Base-by-base conservation (phyloP, 2,113 vertebrate genomes). In the Malaclemys terrapin region DNA sequence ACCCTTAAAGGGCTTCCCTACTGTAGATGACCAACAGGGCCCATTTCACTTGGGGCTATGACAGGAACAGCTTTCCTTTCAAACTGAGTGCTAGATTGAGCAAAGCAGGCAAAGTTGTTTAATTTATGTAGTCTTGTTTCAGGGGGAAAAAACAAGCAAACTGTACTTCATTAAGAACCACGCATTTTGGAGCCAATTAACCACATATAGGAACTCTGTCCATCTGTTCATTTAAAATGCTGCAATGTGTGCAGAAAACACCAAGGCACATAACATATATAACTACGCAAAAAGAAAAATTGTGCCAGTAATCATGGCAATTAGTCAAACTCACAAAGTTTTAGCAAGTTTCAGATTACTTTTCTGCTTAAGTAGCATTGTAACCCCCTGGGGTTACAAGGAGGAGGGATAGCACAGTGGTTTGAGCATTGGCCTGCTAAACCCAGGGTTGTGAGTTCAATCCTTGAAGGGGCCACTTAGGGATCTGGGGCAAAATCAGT, bases 201-300 rank as follows among this genome's bases (percentile, higher is more conserved):
- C 65, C 35, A 69, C 17, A 69, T 20, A 20, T 8, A n/a, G 17
- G 35, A 79, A 91, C 87, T 27, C 53, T 65, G 90, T 84, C 83
- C 93, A 84, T 62, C 80, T 90, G 83, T 93, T 88, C 83, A 86
- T 92, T 88, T 80, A 31, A 90, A 91, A 90, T 38, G 62, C 16
- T 96, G 94, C 93, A 94, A 96, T 94, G 78, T 82, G 72, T 27
- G 88, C 0, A 0, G 76, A 2, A 50, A 91, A 45, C 4, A 29
- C 84, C 75, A 87, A 93, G 80, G 87, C 90, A 72, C 4, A 76
- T 10, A 17, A 90, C 91, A 94, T 11, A 49, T 93, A 93, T 85
- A 96, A 93, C 88, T 90, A 84, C 93, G 89, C 75, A 72, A 92
- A 94, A 80, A 79, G 59, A 90, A 81, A 22, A 81, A 54, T 52